A percentile compares a stretch with the other conserved stretches of the same genome.
These are phyloP conservation scores for Microcebus lehilahytsara DNA, from an alignment of 2,113 vertebrate species.

Conservation along the genomic window DNA sequence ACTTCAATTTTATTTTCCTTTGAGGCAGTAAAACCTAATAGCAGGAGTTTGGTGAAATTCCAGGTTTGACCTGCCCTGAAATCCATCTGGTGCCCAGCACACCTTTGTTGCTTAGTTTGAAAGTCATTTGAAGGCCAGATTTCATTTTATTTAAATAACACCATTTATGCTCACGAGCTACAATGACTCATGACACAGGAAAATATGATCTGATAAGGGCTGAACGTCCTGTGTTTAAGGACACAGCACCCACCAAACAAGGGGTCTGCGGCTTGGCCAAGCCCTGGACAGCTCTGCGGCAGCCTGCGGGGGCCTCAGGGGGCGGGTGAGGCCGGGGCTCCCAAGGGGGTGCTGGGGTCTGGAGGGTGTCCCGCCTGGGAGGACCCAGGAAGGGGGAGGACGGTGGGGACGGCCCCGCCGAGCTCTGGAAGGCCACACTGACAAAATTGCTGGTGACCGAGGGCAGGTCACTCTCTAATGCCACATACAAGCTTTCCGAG, in stretches of 20 bases:
- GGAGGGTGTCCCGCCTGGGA: not conserved
- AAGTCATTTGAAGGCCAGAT: not conserved
- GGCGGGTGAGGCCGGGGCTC: not conserved
- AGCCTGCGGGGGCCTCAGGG: not conserved
- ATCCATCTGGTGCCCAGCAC: not conserved
- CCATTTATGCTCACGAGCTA: not conserved
- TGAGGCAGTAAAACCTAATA: not conserved
- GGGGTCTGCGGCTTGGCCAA: not conserved
- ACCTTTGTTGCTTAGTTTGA: not conserved
- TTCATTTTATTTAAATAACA: not conserved
- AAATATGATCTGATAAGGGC: not conserved
- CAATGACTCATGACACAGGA: not conserved
- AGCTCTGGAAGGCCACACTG: not conserved
- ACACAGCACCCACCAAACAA: not conserved
- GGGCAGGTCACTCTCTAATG: not conserved
- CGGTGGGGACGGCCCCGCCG: not conserved
- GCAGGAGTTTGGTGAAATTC: not conserved
- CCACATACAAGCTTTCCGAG: not conserved
- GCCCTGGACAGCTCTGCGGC: fast-evolving
- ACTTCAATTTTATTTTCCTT: not conserved
- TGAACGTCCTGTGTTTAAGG: not conserved
- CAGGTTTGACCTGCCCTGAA: not conserved
- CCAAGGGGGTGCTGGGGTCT: not conserved
- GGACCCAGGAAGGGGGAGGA: not conserved
- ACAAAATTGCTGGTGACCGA: not conserved